A percentile compares a stretch with the other conserved stretches of the same genome.
These are phyloP conservation scores for Colistium nudipinnis DNA, from an alignment of 2,113 vertebrate genomes.

Conservation along the genomic window DNA sequence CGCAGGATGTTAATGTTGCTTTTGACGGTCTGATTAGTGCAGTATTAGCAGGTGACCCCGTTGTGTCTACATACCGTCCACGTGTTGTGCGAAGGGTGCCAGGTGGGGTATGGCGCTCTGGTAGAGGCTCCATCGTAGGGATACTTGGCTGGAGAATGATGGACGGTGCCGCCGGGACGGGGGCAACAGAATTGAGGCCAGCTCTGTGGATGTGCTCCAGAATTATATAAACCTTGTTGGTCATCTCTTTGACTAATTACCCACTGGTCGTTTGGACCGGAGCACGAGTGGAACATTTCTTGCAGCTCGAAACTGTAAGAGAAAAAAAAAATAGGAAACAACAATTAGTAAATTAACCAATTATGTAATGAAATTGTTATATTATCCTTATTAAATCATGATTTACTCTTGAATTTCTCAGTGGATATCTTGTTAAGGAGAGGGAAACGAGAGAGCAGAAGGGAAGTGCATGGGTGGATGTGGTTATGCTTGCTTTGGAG, in stretches of 20 bases:
- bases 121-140: constrained; percentile 61
- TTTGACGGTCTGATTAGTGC: not conserved
- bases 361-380: constrained; percentile 37
- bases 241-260: constrained; percentile 30
- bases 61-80: constrained; percentile 78
- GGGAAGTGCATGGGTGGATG: not conserved
- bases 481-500: not conserved
- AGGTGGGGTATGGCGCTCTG: constrained; percentile 50
- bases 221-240: constrained; percentile 32
- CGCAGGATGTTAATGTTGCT: too few relatives aligned
- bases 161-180: constrained; percentile 19
- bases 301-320: constrained; percentile 9
- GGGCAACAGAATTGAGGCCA: constrained; percentile 51
- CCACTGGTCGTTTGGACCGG: constrained; percentile 48
- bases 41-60: not conserved
- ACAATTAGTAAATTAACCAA: constrained; percentile 36
- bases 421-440: constrained; percentile 6
- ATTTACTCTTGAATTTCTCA: constrained; percentile 24
- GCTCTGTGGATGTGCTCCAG: constrained; percentile 35
- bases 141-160: not conserved
- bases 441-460: constrained; percentile 14
- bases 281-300: constrained; percentile 78
- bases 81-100: constrained; percentile 62
- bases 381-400: constrained; percentile 54
- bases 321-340: constrained; percentile 26